Evolutionary conservation across 2,888 invertebrate genomes (phyloP).

Genomic region (Opisthograptis luteolata): DNA sequence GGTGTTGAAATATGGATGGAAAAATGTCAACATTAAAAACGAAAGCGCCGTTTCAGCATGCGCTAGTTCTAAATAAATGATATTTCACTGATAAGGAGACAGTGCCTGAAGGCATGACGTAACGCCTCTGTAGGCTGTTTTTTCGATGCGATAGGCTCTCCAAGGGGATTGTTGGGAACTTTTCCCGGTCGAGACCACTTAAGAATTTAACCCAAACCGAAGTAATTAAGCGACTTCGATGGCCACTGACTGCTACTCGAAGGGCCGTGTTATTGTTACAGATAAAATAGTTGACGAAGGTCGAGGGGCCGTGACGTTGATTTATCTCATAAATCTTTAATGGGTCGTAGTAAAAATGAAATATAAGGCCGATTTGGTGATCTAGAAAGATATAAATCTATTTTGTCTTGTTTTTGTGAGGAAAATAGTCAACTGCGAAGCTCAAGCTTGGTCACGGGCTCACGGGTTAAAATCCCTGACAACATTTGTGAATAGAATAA

Average conservation of each 20-base stretch:
- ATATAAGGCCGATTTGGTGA: too few species aligned
- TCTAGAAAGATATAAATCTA: too few species aligned
- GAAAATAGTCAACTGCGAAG: too few species aligned
- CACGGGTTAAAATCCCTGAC: too few species aligned
- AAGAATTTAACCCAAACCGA: constrained; percentile 47
- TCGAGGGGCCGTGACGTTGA: constrained; percentile 5
- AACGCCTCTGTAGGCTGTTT: background rate
- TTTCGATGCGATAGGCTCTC: constrained; percentile 28
- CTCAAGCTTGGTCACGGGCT: too few species aligned
- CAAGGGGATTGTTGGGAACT: constrained; percentile 49
- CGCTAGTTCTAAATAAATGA: too few species aligned
- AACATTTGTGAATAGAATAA: too few species aligned
- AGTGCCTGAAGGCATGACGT: background rate
- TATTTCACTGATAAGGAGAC: constrained; percentile 1
- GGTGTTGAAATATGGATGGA: too few species aligned
- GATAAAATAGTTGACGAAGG: constrained; percentile 21
- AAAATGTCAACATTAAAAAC: too few species aligned
- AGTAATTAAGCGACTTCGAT: constrained; percentile 43
- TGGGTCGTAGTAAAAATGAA: too few species aligned
- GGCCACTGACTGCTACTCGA: constrained; percentile 6
- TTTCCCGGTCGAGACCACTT: constrained; percentile 51
- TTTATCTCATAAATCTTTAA: constrained; percentile 1
- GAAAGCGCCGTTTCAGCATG: too few species aligned
- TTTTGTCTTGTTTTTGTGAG: too few species aligned
- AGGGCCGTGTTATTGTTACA: constrained; percentile 9